phyloP scores from a whole-genome alignment of 2,113 vertebrate species.

The Pachycephala philippinensis region DNA sequence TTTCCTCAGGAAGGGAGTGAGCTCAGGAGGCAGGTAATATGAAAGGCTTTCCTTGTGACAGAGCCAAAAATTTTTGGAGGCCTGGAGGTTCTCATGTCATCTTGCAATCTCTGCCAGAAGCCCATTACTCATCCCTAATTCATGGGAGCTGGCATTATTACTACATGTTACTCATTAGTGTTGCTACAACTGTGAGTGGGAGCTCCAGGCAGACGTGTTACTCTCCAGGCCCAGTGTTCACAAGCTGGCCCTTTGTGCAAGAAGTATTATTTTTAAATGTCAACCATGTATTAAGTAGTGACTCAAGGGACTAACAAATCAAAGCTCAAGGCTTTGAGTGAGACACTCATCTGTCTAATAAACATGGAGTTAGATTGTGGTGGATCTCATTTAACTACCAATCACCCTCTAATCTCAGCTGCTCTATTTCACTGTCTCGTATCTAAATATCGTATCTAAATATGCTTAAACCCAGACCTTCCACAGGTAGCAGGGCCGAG shows the following conservation, averaged over 20 bases:
- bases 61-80: neutral
- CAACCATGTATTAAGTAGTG: neutral
- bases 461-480: neutral
- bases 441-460: neutral
- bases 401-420: neutral
- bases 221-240: neutral
- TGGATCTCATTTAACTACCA: neutral
- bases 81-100: slow-evolving; percentile 21
- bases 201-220: neutral
- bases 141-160: slow-evolving; percentile 5
- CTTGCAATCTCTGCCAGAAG: neutral
- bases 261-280: slow-evolving; percentile 36
- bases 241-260: slow-evolving; percentile 37
- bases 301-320: slow-evolving; percentile 6
- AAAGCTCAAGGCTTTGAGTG: neutral
- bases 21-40: neutral
- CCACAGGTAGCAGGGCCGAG: neutral
- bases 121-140: slow-evolving; percentile 16
- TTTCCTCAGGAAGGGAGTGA: neutral
- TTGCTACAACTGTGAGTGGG: neutral
- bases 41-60: neutral
- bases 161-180: neutral
- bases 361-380: neutral
- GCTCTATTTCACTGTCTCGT: accelerated
- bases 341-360: neutral